Conservation (phyloP, 2,888 invertebrate genomes). For the Branchellion lobata region DNA sequence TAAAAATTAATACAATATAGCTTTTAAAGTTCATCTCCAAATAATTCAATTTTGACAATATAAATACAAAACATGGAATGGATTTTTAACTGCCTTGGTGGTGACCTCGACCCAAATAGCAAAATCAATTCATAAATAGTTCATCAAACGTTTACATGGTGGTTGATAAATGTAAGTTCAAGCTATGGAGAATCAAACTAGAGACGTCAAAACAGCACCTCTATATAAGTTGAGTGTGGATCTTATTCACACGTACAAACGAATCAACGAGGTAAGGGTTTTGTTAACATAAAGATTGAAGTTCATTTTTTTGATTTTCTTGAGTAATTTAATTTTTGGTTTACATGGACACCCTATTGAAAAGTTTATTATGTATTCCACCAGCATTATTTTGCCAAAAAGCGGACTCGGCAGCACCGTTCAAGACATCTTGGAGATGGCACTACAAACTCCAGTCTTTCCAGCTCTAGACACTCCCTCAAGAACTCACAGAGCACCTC, state of each 20-base stretch:
- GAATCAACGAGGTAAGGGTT: slow-evolving; percentile 89
- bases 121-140: not conserved
- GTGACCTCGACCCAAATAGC: not conserved
- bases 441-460: not conserved
- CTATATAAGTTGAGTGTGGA: slow-evolving; percentile 95
- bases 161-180: too few relatives aligned
- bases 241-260: slow-evolving; percentile 99
- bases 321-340: too few relatives aligned
- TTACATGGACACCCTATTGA: too few relatives aligned
- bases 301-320: too few relatives aligned
- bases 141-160: too few relatives aligned
- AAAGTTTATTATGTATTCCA: not conserved
- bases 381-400: slow-evolving; percentile 6
- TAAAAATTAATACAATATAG: not conserved
- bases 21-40: not conserved
- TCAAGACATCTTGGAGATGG: slow-evolving; percentile 9
- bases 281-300: too few relatives aligned
- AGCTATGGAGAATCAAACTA: not conserved
- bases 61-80: not conserved
- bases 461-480: not conserved
- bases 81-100: not conserved
- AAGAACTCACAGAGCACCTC: slow-evolving; percentile 5
- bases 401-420: slow-evolving; percentile 3
- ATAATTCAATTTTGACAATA: not conserved
- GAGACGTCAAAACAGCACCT: slow-evolving; percentile 67